Base-by-base conservation (phyloP, 1,140 invertebrate genomes). In the Plectrocnemia conspersa region DNA sequence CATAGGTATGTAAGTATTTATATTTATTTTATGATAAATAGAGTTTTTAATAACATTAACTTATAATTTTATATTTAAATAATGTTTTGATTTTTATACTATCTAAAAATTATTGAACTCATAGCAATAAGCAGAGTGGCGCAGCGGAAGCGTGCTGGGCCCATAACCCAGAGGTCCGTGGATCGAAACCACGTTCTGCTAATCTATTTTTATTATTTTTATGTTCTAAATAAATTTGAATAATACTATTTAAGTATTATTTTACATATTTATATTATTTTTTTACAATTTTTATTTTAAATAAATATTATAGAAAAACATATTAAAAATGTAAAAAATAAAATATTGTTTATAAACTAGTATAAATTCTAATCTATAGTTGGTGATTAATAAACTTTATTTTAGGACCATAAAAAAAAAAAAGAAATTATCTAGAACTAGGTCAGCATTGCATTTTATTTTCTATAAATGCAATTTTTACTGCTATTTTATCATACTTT, bases 141-240 rank as follows among this genome's bases (percentile, higher is more conserved):
- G 89, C 89, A 92, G 89, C 88, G 89, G 90, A 91, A 93, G 87
- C 89, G 90, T 91, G 88, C 88, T 93, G 89, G 91, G 89, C 89
- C 88, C 89, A 92, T 93, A 93, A 93, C 89, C 89, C 89, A 93
- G 89, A 93, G 89, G 90, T 92, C 87, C 85, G 88, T 88, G 83
- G 88, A 90, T 91, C 88, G 88, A 90, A 91, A 91, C 86, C 83
- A 89, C 85, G 85, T 82, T 89, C 86, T 91, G 86, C 86, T 90
- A 89, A 19, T 15, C 36, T 19, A 2, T 45, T 27, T 45, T 45
- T 27, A 27, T 45, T 13, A 15, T 45, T 24, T n/a, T 23, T 29
- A 16, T 29, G 27, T 29, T 10, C 3, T 16, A 36, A n/a, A 13
- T 4, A n/a, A 23, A 23, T 23, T 2, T 29, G 6, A 29, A 29